Evolutionary conservation across 1,140 invertebrate species (phyloP).

Genomic region (Caenorhabditis elegans): DNA sequence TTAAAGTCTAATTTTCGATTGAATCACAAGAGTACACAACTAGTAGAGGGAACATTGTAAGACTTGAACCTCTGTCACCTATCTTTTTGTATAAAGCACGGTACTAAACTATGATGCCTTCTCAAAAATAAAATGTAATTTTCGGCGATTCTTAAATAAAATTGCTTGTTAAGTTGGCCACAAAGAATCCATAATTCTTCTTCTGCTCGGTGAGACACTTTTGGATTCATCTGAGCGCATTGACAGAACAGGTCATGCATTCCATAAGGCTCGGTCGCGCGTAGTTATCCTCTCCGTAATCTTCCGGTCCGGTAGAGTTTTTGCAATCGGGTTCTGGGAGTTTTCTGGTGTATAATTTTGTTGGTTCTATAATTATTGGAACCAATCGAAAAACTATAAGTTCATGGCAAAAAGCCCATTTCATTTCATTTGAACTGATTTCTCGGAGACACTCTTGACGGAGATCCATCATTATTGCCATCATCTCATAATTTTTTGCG

Average conservation of each 20-base stretch:
- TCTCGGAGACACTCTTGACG: too few species aligned
- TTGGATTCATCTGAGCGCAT: conserved; percentile 28
- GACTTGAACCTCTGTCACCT: too few species aligned
- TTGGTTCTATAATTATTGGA: too few species aligned
- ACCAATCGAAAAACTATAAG: too few species aligned
- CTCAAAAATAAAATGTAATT: too few species aligned
- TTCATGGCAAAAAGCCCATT: too few species aligned
- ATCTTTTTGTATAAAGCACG: too few species aligned
- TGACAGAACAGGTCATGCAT: conserved; percentile 29
- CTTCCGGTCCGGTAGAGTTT: conserved; percentile 30
- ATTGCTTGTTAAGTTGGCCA: not conserved
- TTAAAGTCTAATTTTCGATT: too few species aligned
- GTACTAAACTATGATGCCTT: too few species aligned
- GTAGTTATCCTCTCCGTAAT: conserved; percentile 20
- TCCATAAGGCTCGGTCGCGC: conserved; percentile 31
- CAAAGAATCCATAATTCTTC: conserved; percentile 2
- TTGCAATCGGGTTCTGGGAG: not conserved
- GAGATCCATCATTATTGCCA: not conserved
- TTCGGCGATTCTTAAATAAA: not conserved
- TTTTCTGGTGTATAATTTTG: not conserved
- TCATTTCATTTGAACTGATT: too few species aligned
- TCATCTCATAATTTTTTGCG: not conserved
- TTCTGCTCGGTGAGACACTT: conserved; percentile 28
- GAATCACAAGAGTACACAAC: too few species aligned
- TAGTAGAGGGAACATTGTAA: too few species aligned